Conservation (phyloP, 1,140 invertebrate genomes). For the Bradynema listronoti region DNA sequence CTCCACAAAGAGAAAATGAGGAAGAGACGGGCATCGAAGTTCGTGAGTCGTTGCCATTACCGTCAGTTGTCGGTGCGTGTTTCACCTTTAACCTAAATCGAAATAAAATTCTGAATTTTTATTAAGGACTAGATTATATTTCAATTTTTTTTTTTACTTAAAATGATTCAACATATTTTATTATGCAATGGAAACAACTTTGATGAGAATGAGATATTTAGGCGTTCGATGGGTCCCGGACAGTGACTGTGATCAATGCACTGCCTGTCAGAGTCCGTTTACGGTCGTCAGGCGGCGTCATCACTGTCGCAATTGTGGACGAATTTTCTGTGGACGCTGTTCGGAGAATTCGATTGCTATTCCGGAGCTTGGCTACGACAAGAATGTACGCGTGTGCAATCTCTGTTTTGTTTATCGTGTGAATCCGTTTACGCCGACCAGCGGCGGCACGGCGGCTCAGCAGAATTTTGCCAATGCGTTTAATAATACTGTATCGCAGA, state of each 20-base stretch:
- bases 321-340: constrained; percentile 52
- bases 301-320: constrained; percentile 48
- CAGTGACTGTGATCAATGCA: constrained; percentile 79
- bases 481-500: too few species aligned
- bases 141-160: constrained; percentile 5
- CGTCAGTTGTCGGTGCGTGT: constrained; percentile 46
- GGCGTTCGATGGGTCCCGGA: constrained; percentile 74
- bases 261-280: constrained; percentile 81
- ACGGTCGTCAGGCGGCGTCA: constrained; percentile 87
- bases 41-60: constrained; percentile 51
- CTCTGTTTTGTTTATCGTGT: constrained; percentile 55
- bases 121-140: not conserved
- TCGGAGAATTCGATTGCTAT: constrained; percentile 47
- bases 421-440: constrained; percentile 44
- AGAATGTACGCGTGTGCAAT: constrained; percentile 53
- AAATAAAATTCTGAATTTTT: not conserved
- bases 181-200: constrained; percentile 1
- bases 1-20: constrained; percentile 36
- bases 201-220: constrained; percentile 20
- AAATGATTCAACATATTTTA: constrained; percentile 1
- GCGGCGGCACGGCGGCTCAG: too few species aligned
- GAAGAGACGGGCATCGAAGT: constrained; percentile 57
- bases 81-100: not conserved
- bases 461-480: too few species aligned
- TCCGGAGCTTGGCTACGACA: constrained; percentile 55